Evolutionary conservation across 2,797 vertebrate genomes (phyloP), one percentile per base, ranked within the genome.

Genomic region (Capromys pilorides): DNA sequence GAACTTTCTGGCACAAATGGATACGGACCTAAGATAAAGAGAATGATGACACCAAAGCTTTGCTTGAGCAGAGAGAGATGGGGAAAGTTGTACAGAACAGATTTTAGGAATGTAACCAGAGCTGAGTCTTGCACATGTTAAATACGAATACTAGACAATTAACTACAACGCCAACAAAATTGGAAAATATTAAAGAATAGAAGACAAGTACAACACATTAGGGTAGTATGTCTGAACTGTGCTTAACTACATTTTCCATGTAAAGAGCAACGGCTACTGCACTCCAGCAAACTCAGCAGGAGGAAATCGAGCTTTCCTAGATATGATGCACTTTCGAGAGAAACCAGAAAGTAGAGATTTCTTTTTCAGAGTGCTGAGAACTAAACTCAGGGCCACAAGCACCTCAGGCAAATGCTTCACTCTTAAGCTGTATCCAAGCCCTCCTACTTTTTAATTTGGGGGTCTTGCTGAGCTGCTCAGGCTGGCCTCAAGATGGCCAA

Each of bases 281-380:
- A 86, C 7, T 49, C 31, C 21, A 87, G 71, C 39, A 87, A 79
- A 90, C 18, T 36, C 62, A 61, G 3, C 54, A 57, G n/a, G 4
- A 82, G 75, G 67, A 85, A 85, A 88, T 41, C 11, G 39, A 77
- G 45, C 36, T 64, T 88, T 4, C 33, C 64, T 13, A 75, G 16
- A 57, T 80, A 84, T 62, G 54, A 10, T 6, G 88, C 33, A 77
- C 71, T 59, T 86, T 87, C 18, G 67, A 41, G 45, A 86, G 3
- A 88, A 91, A 36, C 33, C 54, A 89, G n/a, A 77, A 89, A 77
- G n/a, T n/a, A 81, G 62, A 51, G 12, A 64, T 69, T 94, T 81
- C 88, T 86, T 69, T 49, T 5, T 73, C 19, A 39, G 19, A 71
- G n/a, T 10, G 22, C 69, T 71, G 36, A 39, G 36, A 16, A 21